phyloP scores from a whole-genome alignment of 2,888 invertebrate genomes.

The Tigriopus californicus region DNA sequence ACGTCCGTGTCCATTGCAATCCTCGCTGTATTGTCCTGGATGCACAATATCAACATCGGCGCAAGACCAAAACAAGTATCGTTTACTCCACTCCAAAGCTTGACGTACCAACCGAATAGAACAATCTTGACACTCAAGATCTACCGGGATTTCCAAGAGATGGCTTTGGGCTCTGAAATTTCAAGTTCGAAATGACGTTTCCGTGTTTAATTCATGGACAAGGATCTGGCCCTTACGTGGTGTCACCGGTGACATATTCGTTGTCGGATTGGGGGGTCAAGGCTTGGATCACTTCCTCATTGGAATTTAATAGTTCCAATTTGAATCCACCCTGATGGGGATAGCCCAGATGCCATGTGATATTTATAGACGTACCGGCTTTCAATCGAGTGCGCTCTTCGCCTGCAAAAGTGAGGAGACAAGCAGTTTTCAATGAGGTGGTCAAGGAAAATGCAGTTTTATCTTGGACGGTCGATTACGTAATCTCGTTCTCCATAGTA shows the following conservation, averaged over 20 bases:
- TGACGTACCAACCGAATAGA: conserved; percentile 71
- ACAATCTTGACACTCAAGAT: conserved; percentile 71
- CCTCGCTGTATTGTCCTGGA: conserved; percentile 13
- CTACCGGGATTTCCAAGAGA: conserved; percentile 54
- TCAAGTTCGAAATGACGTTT: background rate
- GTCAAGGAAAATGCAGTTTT: too few species aligned
- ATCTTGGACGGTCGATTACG: too few species aligned
- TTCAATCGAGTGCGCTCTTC: conserved; percentile 55
- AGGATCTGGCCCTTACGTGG: conserved; percentile 49
- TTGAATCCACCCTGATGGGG: conserved; percentile 85
- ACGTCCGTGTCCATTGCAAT: conserved; percentile 43
- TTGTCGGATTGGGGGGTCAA: conserved; percentile 60
- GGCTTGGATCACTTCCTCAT: conserved; percentile 64
- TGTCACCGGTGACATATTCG: conserved; percentile 52
- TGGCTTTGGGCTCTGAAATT: conserved; percentile 57
- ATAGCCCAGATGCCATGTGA: conserved; percentile 84
- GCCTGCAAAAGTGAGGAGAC: conserved; percentile 40
- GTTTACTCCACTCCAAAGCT: conserved; percentile 69
- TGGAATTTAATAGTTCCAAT: conserved; percentile 61
- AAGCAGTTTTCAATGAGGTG: background rate
- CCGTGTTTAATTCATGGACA: background rate
- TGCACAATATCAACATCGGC: conserved; percentile 66
- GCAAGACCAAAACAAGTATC: conserved; percentile 84
- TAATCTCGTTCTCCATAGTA: too few species aligned
- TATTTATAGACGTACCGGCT: conserved; percentile 63